Evolutionary conservation across 2,797 vertebrate species (phyloP).

Genomic region (Squalus acanthias): DNA sequence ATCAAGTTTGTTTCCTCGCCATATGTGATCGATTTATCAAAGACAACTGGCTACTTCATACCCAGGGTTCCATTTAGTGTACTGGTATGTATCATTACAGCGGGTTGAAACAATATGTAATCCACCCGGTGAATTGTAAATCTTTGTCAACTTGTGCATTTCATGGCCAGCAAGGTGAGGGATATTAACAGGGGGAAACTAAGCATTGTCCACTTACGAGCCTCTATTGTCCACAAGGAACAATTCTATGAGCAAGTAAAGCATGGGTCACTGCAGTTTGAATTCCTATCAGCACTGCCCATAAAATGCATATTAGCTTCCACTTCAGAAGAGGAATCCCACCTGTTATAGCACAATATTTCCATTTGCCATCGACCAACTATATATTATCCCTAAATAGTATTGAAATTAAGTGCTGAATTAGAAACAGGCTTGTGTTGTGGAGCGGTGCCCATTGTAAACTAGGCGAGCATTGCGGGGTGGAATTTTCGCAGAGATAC

Average conservation of each 20-base stretch:
- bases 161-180: not conserved
- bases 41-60: constrained; percentile 57
- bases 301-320: not conserved
- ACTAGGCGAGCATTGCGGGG: not conserved
- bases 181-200: not conserved
- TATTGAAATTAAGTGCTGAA: not conserved
- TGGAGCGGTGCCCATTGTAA: not conserved
- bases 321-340: not conserved
- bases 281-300: not conserved
- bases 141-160: not conserved
- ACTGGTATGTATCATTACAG: constrained; percentile 47
- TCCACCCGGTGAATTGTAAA: not conserved
- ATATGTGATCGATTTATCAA: constrained; percentile 56
- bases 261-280: not conserved
- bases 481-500: not conserved
- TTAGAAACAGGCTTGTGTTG: not conserved
- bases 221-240: not conserved
- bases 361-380: not conserved
- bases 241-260: not conserved
- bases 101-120: not conserved
- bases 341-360: not conserved
- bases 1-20: constrained; percentile 61
- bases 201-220: not conserved
- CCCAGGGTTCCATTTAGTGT: constrained; percentile 56
- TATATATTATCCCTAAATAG: not conserved